Evolutionary conservation across 1,140 invertebrate genomes (phyloP), one percentile per base, ranked within the genome.

Genomic region (Leguminivora glycinivorella): DNA sequence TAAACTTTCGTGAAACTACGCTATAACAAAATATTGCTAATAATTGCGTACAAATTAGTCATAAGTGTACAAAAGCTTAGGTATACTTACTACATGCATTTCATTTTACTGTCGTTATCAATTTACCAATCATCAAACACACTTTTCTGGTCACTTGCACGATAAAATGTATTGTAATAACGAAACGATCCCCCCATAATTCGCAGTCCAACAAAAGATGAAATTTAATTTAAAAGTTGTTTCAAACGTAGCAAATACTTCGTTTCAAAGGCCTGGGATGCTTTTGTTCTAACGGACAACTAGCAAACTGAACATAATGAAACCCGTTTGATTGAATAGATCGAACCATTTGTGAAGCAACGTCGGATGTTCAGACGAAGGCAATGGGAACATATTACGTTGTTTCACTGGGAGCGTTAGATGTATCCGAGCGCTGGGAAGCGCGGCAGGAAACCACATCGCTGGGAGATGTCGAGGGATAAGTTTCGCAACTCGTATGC

Each of bases 361-460:
- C 47, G 47, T 52, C 47, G 47, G 17, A 52, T 22, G 19, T 52
- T 52, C 22, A 22, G 22, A 52, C 47, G 47, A 10, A 52, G 47
- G 47, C 47, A 22, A 52, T 22, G 19, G 19, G 7, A 52, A 52
- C 47, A 52, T 52, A 19, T 22, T 52, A 52, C 47, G 47, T 52
- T 52, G 17, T 22, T 22, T 9, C 17, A 52, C 47, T 52, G 47
- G 22, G 47, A 52, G 47, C 19, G 17, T n/a, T 47, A 22, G 47
- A 52, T 63, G 58, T 31, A 63, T 63, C 58, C n/a, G 58, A 29
- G 58, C 56, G 22, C 56, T 58, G 56, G 56, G 56, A 58, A 26
- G 70, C 69, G 58, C 70, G 40, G 73, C 70, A 76, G 77, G 73
- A 83, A 85, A 83, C 83, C 83, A 72, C 81, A 83, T 52, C 73